Base-by-base conservation (phyloP, 2,113 vertebrate species). In the Elephas maximus region DNA sequence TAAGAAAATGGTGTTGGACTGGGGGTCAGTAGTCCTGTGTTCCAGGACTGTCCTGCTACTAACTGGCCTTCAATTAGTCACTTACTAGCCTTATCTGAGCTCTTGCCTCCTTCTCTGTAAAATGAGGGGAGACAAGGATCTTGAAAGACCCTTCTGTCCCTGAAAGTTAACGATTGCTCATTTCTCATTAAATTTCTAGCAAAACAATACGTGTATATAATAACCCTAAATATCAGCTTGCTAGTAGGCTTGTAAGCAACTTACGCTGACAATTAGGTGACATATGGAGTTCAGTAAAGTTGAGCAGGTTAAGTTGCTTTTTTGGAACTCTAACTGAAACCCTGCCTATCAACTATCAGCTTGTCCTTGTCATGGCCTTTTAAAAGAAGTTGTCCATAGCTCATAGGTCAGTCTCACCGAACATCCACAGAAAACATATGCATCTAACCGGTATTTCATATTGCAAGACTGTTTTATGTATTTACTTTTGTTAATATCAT, bases 121-220 rank as follows among this genome's bases (percentile, higher is more conserved):
- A 90, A 74, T 84, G 69, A 90, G 24, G 5, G 53, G 14, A 33
- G 76, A 67, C 60, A 15, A 87, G n/a, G 8, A 45, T 71, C 23
- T 95, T 26, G 24, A 53, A 37, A 91, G 33, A 26, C 33, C 5
- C 48, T 76, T 79, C 37, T 86, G 26, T 69, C 41, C 85, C 41
- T 86, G 48, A 84, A 88, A 30, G 14, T 85, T 87, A 83, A 30
- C 91, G 44, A 80, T 91, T 92, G 91, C 88, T 90, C 14, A 74
- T 4, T 67, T 93, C 77, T 84, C 44, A 11, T 33, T 86, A 53
- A 81, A 94, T 77, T 84, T 15, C 48, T 78, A 80, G 4, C 51
- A 94, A 77, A 86, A 1, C 9, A n/a, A 5, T 45, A 24, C 7
- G 8, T 69, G 5, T 37, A 41, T 28, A 37, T 51, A 45, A 8